Percentiles rank a stretch among this genome's conserved stretches.
Evolutionary conservation across 2,113 vertebrate species (phyloP).

Genomic region (Dolichallabes microphthalmus): DNA sequence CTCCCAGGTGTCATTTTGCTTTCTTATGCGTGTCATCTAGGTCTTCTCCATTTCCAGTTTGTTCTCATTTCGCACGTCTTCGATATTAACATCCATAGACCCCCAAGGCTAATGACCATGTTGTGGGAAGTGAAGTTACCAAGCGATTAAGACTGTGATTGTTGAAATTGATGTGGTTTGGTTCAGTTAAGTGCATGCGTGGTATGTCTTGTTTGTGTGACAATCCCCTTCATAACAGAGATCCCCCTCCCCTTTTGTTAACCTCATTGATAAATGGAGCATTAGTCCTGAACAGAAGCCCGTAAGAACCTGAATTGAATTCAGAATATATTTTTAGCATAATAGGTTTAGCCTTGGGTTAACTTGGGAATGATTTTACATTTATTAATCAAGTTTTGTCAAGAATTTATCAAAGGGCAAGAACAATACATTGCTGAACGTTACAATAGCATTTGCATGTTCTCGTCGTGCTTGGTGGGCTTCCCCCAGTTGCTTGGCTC

Average conservation of each 20-base stretch:
- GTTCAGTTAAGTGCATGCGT: not conserved
- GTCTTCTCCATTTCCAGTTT: slow-evolving; percentile 1
- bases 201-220: slow-evolving; percentile 19
- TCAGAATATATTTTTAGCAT: slow-evolving; percentile 37
- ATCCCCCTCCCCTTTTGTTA: slow-evolving; percentile 26
- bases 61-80: slow-evolving; percentile 40
- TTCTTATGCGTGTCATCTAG: slow-evolving; percentile 8
- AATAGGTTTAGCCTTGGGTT: slow-evolving; percentile 48
- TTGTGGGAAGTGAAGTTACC: slow-evolving; percentile 6
- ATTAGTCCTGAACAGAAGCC: slow-evolving; percentile 30
- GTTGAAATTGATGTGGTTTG: not conserved
- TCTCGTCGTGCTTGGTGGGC: no score
- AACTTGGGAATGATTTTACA: not conserved
- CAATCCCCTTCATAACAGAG: not conserved
- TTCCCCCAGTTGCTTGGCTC: no score
- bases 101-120: slow-evolving; percentile 27
- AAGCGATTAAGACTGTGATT: not conserved
- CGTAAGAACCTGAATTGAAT: slow-evolving; percentile 17
- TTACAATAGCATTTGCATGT: no score
- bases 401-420: not conserved
- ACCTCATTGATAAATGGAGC: slow-evolving; percentile 50
- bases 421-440: not conserved
- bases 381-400: not conserved
- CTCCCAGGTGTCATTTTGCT: slow-evolving; percentile 46
- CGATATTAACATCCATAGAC: slow-evolving; percentile 48